Conservation (phyloP, 2,797 vertebrate species). For the Scolopax bukidnonensis region DNA sequence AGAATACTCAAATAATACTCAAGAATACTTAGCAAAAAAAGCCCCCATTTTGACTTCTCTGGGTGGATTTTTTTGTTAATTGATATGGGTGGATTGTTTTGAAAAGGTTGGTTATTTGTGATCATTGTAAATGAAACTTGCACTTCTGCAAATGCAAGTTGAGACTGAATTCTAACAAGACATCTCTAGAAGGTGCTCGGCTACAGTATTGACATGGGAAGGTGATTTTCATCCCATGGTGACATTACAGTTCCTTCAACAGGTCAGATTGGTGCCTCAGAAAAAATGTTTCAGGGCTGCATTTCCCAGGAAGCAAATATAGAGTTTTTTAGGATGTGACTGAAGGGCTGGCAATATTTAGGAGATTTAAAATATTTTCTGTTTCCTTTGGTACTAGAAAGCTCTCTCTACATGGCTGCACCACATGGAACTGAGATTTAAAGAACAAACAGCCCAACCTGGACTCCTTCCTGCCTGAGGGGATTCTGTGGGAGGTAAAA, state of each 20-base stretch:
- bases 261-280: not conserved
- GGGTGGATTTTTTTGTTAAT: not conserved
- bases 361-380: not conserved
- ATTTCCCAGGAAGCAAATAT: not conserved
- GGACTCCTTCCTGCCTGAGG: not conserved
- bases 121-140: not conserved
- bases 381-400: not conserved
- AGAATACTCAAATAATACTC: not conserved
- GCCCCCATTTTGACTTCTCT: not conserved
- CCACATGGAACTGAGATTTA: not conserved
- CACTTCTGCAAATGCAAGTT: not conserved
- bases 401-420: not conserved
- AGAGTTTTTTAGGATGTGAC: not conserved
- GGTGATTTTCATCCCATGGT: not conserved
- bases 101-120: not conserved
- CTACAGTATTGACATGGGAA: not conserved
- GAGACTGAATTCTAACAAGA: not conserved
- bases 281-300: not conserved
- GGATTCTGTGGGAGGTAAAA: constrained; percentile 38
- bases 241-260: not conserved
- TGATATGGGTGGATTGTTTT: not conserved
- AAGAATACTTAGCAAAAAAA: not conserved
- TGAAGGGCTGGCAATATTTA: not conserved
- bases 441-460: constrained; percentile 22
- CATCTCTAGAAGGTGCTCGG: not conserved